These are phyloP conservation scores for Paelopatides confundens DNA, from an alignment of 53 echinoderm and acorn worm species.

Conservation along the genomic window DNA sequence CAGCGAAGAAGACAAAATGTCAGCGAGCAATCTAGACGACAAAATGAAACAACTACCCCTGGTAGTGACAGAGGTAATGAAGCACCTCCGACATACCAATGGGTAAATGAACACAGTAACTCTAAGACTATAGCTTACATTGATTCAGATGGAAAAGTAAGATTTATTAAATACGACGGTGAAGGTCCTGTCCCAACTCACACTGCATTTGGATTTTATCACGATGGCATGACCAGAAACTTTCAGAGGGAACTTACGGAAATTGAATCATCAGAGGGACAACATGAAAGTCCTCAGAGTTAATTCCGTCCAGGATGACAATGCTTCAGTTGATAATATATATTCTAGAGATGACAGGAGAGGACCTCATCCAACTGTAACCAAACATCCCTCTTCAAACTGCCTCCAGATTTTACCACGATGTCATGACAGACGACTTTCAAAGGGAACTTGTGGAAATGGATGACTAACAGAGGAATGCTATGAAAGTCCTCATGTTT, in stretches of 20 bases:
- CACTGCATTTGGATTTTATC: conserved; percentile 32
- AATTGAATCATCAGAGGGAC: background rate
- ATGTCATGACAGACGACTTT: conserved; percentile 14
- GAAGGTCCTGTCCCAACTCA: conserved; percentile 25
- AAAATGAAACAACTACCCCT: background rate
- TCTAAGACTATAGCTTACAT: conserved; percentile 14
- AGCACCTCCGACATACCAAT: conserved; percentile 35
- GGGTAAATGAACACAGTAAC: conserved; percentile 24
- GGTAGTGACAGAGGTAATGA: background rate
- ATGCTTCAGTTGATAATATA: no score
- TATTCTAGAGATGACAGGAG: conserved; percentile 11
- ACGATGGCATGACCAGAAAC: conserved; percentile 18
- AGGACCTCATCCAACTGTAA: conserved; percentile 32
- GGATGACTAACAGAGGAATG: background rate
- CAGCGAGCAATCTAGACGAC: background rate
- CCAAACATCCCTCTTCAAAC: conserved; percentile 10
- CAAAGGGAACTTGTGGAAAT: background rate
- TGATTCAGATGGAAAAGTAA: background rate
- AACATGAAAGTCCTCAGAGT: no score
- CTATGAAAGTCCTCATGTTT: no score
- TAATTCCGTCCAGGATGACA: no score
- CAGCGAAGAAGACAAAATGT: background rate
- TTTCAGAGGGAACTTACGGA: background rate
- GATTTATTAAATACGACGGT: conserved; percentile 29
- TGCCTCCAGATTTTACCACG: conserved; percentile 17